Conservation (phyloP, 1,140 invertebrate genomes). For the Acromyrmex echinatior region DNA sequence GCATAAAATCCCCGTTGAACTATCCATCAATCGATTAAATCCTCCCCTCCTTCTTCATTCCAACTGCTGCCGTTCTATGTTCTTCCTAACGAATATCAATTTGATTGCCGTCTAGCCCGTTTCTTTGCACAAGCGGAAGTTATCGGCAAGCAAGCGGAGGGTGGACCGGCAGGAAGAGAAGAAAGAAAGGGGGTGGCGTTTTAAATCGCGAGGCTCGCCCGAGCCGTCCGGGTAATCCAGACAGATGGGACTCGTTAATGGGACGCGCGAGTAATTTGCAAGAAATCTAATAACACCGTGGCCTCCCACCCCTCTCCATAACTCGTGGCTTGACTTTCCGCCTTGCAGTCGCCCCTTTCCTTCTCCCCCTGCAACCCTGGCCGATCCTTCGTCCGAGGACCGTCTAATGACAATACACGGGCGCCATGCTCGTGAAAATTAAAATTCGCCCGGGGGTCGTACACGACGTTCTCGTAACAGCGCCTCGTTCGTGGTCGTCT, state of each 20-base stretch:
- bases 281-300: slow-evolving; percentile 82
- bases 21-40: slow-evolving; percentile 56
- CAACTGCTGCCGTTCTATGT: neutral
- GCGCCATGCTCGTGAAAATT: slow-evolving; percentile 77
- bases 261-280: slow-evolving; percentile 82
- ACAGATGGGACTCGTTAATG: slow-evolving; percentile 83
- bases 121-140: slow-evolving; percentile 54
- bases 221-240: slow-evolving; percentile 78
- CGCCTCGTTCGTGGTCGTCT: neutral
- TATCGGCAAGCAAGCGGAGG: slow-evolving; percentile 4
- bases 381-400: slow-evolving; percentile 63
- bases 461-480: slow-evolving; percentile 48
- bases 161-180: slow-evolving; percentile 16
- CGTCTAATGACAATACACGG: slow-evolving; percentile 80
- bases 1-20: slow-evolving; percentile 26
- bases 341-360: neutral
- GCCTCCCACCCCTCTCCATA: slow-evolving; percentile 68
- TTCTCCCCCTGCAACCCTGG: neutral
- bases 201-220: slow-evolving; percentile 73
- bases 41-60: neutral
- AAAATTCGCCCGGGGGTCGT: slow-evolving; percentile 77
- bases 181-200: slow-evolving; percentile 57
- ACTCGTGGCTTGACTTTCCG: slow-evolving; percentile 75
- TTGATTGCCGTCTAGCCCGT: slow-evolving; percentile 50
- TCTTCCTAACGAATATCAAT: slow-evolving; percentile 61